phyloP scores from a whole-genome alignment of 2,113 vertebrate species.

The Microtus oregoni region DNA sequence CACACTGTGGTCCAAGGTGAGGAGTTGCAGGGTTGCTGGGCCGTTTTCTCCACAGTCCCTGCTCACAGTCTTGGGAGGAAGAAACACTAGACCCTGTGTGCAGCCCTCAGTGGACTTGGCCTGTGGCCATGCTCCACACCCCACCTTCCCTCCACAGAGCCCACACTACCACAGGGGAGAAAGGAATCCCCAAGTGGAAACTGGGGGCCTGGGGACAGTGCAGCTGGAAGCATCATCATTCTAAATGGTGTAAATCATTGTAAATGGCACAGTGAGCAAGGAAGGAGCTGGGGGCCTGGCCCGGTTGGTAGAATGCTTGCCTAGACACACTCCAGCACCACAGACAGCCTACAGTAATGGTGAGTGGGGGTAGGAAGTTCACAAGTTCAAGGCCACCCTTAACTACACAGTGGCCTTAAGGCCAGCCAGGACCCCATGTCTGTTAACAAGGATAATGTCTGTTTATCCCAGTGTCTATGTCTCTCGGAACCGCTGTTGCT shows the following conservation, averaged over 20 bases:
- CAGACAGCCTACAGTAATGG: no score
- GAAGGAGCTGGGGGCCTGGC: not conserved
- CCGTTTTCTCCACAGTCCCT: accelerated
- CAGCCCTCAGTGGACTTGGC: not conserved
- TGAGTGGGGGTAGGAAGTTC: not conserved
- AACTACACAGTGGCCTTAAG: not conserved
- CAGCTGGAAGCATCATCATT: not conserved
- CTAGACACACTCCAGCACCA: not conserved
- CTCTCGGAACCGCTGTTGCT: not conserved
- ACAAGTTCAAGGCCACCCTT: not conserved
- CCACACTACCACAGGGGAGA: not conserved
- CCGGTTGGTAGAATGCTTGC: no score
- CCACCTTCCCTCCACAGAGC: not conserved
- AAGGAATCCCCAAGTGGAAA: not conserved
- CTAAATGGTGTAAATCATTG: not conserved
- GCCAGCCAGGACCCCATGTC: not conserved
- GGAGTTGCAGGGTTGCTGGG: not conserved
- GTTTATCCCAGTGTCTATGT: not conserved
- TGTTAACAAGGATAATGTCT: not conserved
- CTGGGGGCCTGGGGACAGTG: no score
- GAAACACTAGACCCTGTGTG: not conserved
- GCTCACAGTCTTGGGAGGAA: not conserved
- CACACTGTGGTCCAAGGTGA: constrained; percentile 93
- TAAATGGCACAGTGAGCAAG: no score
- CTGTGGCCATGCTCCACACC: not conserved